These are phyloP conservation scores for Acanthoscelides obtectus DNA, from an alignment of 2,888 invertebrate species.

Conservation along the genomic window DNA sequence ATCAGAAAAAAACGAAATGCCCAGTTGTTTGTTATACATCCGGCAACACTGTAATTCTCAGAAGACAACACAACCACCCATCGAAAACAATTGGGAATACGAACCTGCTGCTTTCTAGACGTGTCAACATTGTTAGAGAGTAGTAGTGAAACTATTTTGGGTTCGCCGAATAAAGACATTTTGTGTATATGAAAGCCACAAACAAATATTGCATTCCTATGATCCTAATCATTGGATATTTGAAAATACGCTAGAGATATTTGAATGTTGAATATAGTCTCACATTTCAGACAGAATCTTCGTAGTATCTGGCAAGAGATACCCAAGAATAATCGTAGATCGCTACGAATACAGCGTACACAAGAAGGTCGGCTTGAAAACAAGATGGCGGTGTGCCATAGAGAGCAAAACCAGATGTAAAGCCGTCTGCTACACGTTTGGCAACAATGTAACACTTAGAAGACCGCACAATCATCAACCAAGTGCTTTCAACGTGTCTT, in stretches of 20 bases:
- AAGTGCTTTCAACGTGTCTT: too few relatives aligned
- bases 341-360: too few relatives aligned
- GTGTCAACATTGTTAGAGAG: neutral
- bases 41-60: slow-evolving; percentile 22
- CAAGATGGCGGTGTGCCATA: slow-evolving; percentile 28
- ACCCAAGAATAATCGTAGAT: too few relatives aligned
- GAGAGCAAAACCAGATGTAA: slow-evolving; percentile 26
- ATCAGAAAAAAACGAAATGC: slow-evolving; percentile 11
- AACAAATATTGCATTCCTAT: too few relatives aligned
- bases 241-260: too few relatives aligned
- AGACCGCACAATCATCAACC: slow-evolving; percentile 26
- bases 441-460: slow-evolving; percentile 10
- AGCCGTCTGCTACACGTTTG: slow-evolving; percentile 6
- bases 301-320: too few relatives aligned
- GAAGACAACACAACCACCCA: slow-evolving; percentile 26
- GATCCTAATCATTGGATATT: too few relatives aligned
- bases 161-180: too few relatives aligned
- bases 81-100: neutral
- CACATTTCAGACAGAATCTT: neutral
- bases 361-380: slow-evolving; percentile 13
- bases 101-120: neutral
- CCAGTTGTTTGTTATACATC: slow-evolving; percentile 24
- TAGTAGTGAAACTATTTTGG: too few relatives aligned
- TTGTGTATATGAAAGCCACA: too few relatives aligned
- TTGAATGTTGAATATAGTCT: too few relatives aligned